These are phyloP conservation scores for Latrodectus elegans DNA, from an alignment of 2,888 invertebrate species.

Conservation along the genomic window DNA sequence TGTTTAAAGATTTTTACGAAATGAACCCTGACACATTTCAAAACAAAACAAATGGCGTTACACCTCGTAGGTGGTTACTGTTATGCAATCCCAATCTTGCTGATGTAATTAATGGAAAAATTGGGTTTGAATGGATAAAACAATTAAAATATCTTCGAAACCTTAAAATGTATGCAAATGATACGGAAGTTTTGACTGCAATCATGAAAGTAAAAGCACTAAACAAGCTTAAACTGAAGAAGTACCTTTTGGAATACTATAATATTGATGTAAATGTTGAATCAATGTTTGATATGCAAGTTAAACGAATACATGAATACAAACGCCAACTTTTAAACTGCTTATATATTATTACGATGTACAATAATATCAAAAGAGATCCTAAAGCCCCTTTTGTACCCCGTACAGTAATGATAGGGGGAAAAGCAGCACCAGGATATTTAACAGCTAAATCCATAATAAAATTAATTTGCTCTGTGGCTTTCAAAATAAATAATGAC, in stretches of 20 bases:
- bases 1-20: conserved; percentile 93
- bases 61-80: conserved; percentile 97
- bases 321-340: conserved; percentile 98
- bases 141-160: conserved; percentile 90
- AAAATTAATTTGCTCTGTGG: conserved; percentile 94
- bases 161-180: conserved; percentile 88
- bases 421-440: conserved; percentile 98
- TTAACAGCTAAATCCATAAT: conserved; percentile 99
- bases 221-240: conserved; percentile 93
- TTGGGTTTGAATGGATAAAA: conserved; percentile 96
- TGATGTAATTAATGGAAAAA: conserved; percentile 96
- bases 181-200: conserved; percentile 91
- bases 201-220: conserved; percentile 94
- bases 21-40: conserved; percentile 97
- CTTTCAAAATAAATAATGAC: conserved; percentile 95
- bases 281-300: conserved; percentile 98
- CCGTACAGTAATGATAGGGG: conserved; percentile 95
- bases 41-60: conserved; percentile 99
- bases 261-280: conserved; percentile 91
- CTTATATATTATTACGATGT: conserved; percentile 94
- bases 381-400: conserved; percentile 89
- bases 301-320: conserved; percentile 99
- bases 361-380: conserved; percentile 97
- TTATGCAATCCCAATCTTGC: conserved; percentile 97
- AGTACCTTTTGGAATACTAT: conserved; percentile 90